Base-by-base conservation (phyloP, 2,113 vertebrate genomes). In the Fulmarus glacialis region DNA sequence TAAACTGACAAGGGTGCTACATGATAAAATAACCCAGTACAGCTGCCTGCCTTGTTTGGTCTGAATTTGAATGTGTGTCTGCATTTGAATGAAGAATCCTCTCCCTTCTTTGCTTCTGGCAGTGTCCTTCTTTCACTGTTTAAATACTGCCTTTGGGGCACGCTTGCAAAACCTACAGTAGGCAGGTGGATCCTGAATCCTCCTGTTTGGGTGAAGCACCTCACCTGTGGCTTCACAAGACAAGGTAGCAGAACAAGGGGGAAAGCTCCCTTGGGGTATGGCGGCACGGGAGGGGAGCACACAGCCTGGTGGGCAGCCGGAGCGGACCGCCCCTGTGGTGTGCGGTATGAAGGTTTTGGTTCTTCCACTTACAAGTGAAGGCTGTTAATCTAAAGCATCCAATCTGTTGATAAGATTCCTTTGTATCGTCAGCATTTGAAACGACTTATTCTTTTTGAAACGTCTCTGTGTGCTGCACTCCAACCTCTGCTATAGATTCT, bases 171-270 rank as follows among this genome's bases (percentile, higher is more conserved):
- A 26, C 42, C 13, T 7, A 2, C 20, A 13, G 16, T 2, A 60
- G 34, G 83, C 32, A 42, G 16, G 3, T 38, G 60, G 40, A 18
- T 48, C 17, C 50, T 1, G 8, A 34, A 12, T 42, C n/a, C 24
- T 50, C 19, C 3, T 2, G 1, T 3, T 16, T 9, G 27, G 43
- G 20, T 62, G 42, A 45, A 64, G 20, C 27, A 17, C 11, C n/a
- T 29, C 12, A 0, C 11, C 43, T 11, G 3, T 6, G 3, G 40
- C 38, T 63, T 36, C 24, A 1, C 11, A 1, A 24, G 47, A 36
- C 6, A 9, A 8, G 0, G 6, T 7, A 67, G 26, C 10, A 26
- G 36, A 14, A 23, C 0, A 7, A n/a, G 21, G 21, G 48, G n/a
- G 32, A 73, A 32, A 45, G 30, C n/a, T 29, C 12, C 45, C 18